Evolutionary conservation across 1,140 invertebrate genomes (phyloP).

Genomic region (Heliconius congener): DNA sequence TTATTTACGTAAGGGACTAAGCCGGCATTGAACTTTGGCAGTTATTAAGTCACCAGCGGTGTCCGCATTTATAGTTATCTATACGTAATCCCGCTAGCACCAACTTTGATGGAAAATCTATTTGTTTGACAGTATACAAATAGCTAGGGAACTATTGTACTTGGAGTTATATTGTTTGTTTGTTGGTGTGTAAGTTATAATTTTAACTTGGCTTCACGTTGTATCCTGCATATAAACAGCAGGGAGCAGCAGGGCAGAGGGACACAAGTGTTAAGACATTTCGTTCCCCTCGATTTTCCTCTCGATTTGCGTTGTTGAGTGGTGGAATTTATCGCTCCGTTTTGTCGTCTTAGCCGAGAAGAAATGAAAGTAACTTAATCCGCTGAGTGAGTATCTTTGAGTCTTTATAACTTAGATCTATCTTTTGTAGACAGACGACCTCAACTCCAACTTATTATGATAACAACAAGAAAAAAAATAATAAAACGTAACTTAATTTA

Average conservation of each 20-base stretch:
- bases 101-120: not conserved
- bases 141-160: not conserved
- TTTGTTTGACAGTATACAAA: constrained; percentile 7
- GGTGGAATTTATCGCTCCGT: not conserved
- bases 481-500: not conserved
- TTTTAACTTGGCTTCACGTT: not conserved
- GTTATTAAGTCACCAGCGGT: constrained; percentile 54
- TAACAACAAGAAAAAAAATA: not conserved
- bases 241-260: not conserved
- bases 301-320: not conserved
- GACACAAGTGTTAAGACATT: not conserved
- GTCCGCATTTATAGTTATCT: constrained; percentile 21
- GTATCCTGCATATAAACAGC: not conserved
- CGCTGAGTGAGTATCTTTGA: too few relatives aligned
- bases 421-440: too few relatives aligned
- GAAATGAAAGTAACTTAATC: not conserved
- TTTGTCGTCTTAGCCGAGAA: not conserved
- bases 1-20: constrained; percentile 45
- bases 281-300: not conserved
- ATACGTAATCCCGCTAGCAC: not conserved
- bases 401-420: too few relatives aligned
- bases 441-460: too few relatives aligned
- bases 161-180: not conserved
- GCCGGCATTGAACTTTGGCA: constrained; percentile 52
- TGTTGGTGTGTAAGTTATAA: too few relatives aligned